phyloP scores from a whole-genome alignment of 2,113 vertebrate species.

The Galbula dea region DNA sequence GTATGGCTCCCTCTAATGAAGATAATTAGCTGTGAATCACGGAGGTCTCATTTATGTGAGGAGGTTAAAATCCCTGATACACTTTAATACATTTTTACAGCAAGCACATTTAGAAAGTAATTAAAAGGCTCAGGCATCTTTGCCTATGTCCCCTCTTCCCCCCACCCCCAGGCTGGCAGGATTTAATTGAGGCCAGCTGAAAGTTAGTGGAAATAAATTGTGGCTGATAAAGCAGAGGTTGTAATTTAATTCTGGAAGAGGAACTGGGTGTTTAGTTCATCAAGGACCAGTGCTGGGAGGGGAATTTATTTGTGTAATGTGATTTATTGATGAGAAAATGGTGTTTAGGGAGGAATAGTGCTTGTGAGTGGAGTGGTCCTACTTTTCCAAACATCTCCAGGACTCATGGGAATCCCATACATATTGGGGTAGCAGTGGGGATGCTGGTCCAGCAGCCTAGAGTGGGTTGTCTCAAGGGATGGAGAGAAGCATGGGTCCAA shows the following conservation, averaged over 20 bases:
- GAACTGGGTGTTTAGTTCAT: neutral
- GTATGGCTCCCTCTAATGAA: slow-evolving; percentile 20
- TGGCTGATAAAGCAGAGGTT: slow-evolving; percentile 8
- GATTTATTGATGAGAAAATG: neutral
- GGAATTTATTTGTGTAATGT: neutral
- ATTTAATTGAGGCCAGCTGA: slow-evolving; percentile 68
- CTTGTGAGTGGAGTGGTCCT: accelerated
- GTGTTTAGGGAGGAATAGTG: neutral
- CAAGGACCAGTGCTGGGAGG: neutral
- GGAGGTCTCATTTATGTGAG: slow-evolving; percentile 33
- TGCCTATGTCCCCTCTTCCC: neutral
- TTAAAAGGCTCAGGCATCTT: slow-evolving; percentile 52
- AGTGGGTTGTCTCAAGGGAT: neutral
- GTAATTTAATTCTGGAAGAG: neutral
- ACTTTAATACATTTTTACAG: slow-evolving; percentile 55
- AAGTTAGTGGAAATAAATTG: slow-evolving; percentile 48
- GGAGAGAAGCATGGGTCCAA: neutral
- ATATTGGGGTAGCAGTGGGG: accelerated
- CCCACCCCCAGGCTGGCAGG: neutral
- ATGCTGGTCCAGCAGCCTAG: neutral
- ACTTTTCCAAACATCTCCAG: accelerated
- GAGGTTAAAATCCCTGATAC: slow-evolving; percentile 54
- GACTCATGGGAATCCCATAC: neutral
- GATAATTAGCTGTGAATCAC: slow-evolving; percentile 41
- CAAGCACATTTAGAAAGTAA: slow-evolving; percentile 63